Base-by-base conservation (phyloP, 2,888 invertebrate genomes). In the Pherbina coryleti region DNA sequence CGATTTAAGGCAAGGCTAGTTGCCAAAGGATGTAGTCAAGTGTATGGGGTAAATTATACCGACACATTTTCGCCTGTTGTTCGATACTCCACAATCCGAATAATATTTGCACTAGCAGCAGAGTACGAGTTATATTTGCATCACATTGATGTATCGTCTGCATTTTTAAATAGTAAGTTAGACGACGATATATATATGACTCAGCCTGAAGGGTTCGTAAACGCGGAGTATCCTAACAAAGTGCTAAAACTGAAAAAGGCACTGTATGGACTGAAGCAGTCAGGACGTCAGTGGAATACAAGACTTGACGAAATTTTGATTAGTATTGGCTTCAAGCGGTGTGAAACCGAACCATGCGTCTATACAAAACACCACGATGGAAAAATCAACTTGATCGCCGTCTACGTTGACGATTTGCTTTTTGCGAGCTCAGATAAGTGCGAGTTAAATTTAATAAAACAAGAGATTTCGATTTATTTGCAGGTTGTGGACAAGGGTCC, bases 251-350 rank as follows among this genome's bases (percentile, higher is more conserved):
- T 82, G 8, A 64, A 80, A 11, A 83, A 82, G 57, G 78, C 80
- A 22, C 53, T 82, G 25, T 83, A 83, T 31, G 80, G 82, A 2
- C 66, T 84, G 0, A 83, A 82, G 62, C 83, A 83, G 31, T 80
- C 82, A 34, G 82, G 79, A 7, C 66, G 80, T 8, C 64, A 75
- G 17, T 82, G 82, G 82, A 81, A 83, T 53, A 19, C 37, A 0
- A 80, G 55, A 72, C 76, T 82, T 5, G 79, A 82, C 44, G 5
- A 53, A 5, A 77, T 79, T 53, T 53, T 82, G 11, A 78, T 69
- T 17, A 71, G 77, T 5, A 76, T 82, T 60, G 81, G 79, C 2
- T 81, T 82, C 49, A 25, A n/a, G 14, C 34, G 78, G 7, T 79
- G 80, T 70, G 34, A 37, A 17, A 82, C 73, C 72, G 79, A 81